A percentile compares a stretch with the other conserved stretches of the same genome.
phyloP scores from a whole-genome alignment of 1,140 invertebrate species.

The Cyclina sinensis region DNA sequence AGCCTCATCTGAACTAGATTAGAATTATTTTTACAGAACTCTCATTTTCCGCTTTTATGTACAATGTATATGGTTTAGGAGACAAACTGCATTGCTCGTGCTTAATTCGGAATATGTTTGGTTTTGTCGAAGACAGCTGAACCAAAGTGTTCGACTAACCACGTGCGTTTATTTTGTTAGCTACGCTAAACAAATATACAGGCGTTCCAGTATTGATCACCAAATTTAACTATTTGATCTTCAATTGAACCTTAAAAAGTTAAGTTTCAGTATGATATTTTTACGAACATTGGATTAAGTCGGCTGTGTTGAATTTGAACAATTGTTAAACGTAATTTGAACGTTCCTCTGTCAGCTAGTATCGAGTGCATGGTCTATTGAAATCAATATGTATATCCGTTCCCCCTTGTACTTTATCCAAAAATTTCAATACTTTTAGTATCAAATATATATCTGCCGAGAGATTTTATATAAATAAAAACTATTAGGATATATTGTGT shows the following conservation, averaged over 20 bases:
- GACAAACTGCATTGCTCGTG: too few species aligned
- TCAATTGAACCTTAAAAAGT: slow-evolving; percentile 6
- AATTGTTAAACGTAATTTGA: slow-evolving; percentile 37
- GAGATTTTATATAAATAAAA: background rate
- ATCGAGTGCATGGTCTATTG: background rate
- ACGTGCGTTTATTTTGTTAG: background rate
- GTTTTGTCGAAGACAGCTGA: too few species aligned
- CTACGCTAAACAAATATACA: background rate
- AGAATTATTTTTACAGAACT: too few species aligned
- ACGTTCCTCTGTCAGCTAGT: background rate
- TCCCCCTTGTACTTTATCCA: slow-evolving; percentile 23
- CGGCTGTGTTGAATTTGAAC: slow-evolving; percentile 10
- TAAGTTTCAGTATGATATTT: background rate
- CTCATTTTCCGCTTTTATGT: too few species aligned
- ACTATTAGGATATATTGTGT: background rate
- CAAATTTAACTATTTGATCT: background rate
- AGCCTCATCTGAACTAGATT: too few species aligned
- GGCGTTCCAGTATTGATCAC: background rate
- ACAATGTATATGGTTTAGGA: too few species aligned
- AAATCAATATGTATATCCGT: slow-evolving; percentile 26
- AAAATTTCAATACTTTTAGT: background rate
- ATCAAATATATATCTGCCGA: slow-evolving; percentile 6
- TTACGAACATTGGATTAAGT: slow-evolving; percentile 37
- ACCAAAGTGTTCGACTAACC: background rate
- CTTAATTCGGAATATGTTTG: too few species aligned